These are phyloP conservation scores for Hirtodrosophila trivittata DNA, from an alignment of 2,888 invertebrate species.

Conservation along the genomic window DNA sequence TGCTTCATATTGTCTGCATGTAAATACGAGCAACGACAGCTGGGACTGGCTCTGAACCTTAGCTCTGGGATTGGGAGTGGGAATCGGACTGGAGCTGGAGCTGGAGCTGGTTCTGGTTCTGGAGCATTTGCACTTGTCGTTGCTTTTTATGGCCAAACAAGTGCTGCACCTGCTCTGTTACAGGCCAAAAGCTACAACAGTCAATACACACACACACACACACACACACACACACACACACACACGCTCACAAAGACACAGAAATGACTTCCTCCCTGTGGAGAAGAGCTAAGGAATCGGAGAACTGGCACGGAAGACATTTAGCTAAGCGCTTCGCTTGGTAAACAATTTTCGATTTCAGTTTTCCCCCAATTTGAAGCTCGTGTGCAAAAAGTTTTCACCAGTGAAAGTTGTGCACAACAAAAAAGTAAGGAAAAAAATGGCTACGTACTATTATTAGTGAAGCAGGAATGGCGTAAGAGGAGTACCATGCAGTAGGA, in stretches of 20 bases:
- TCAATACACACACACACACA: conserved; percentile 5
- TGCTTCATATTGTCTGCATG: conserved; percentile 76
- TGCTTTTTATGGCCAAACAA: conserved; percentile 68
- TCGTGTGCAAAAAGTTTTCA: conserved; percentile 63
- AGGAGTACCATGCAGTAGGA: too few relatives aligned
- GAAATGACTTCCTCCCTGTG: conserved; percentile 64
- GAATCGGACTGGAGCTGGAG: background rate
- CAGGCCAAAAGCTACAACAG: conserved; percentile 24
- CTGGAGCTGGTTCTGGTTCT: conserved; percentile 10
- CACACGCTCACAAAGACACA: conserved; percentile 26
- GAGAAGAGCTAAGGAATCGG: conserved; percentile 40
- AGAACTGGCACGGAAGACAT: conserved; percentile 76
- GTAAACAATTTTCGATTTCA: conserved; percentile 78
- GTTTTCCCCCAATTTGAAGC: conserved; percentile 53
- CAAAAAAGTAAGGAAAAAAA: conserved; percentile 15
- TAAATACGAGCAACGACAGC: conserved; percentile 65
- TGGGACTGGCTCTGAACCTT: conserved; percentile 38
- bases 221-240: conserved; percentile 10
- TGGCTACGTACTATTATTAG: conserved; percentile 2
- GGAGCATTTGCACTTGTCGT: conserved; percentile 66
- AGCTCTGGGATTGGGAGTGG: conserved; percentile 14
- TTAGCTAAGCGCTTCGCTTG: conserved; percentile 77
- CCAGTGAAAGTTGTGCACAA: conserved; percentile 58
- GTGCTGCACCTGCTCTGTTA: conserved; percentile 60
- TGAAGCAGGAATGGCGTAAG: background rate